Base-by-base conservation (phyloP, 2,113 vertebrate genomes). In the Albula goreensis region DNA sequence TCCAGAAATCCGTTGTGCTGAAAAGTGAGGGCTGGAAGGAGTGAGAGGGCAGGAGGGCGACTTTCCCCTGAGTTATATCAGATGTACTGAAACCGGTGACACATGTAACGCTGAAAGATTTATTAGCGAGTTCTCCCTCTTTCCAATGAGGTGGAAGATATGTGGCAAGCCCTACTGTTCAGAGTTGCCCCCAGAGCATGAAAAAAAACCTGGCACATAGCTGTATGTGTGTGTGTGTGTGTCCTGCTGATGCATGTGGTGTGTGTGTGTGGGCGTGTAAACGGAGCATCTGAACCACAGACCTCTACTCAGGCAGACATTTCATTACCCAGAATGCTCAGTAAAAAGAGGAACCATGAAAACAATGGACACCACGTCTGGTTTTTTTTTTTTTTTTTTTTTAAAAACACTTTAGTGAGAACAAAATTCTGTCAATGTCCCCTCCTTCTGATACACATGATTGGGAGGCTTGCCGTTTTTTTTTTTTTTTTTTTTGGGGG, bases 321-420 rank as follows among this genome's bases (percentile, higher is more conserved):
- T 90, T 92, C 88, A 92, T 92, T 92, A 91, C 79, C 83, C 85
- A 80, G 87, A 87, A 52, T 52, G 89, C 90, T 66, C 83, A 87
- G 80, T 13, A 87, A 86, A 89, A 89, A 91, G 88, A 86, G 85
- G 89, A 91, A 93, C 88, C 88, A n/a, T 31, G 87, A 93, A 90
- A 92, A 83, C 88, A 56, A 89, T 86, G 86, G 88, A 91, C 91
- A 92, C 90, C 89, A 87, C 86, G 89, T 88, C 88, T 87, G 41
- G 31, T 60, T n/a, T n/a, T n/a, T 41, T 41, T 41, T 41, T 41
- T 41, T 41, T 41, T 41, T 41, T 41, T 41, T 41, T 41, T 41
- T 41, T 41, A 41, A 41, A 83, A 80, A 84, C 82, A 70, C 5
- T 3, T 1, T n/a, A 70, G n/a, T 3, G n/a, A n/a, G 2, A n/a